phyloP scores from a whole-genome alignment of 1,140 invertebrate species.

The Drosophila pseudoananassae region DNA sequence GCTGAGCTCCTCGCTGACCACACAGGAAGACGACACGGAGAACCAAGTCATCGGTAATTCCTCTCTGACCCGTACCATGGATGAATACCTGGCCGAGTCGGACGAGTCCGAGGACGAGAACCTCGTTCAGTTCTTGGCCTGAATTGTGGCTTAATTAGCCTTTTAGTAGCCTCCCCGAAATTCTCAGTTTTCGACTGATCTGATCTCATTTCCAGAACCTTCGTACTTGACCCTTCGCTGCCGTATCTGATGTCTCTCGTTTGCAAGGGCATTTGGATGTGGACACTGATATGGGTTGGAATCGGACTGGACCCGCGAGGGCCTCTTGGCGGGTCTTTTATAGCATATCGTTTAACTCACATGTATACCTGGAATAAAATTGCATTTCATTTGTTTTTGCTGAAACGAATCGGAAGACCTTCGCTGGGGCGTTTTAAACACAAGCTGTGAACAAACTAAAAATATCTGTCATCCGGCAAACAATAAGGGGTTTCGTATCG shows the following conservation, averaged over 20 bases:
- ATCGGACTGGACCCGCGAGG: slow-evolving; percentile 3
- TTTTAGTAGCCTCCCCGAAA: background rate
- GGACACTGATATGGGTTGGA: background rate
- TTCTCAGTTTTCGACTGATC: background rate
- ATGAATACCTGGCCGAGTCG: slow-evolving; percentile 1
- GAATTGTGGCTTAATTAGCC: background rate
- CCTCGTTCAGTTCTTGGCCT: background rate
- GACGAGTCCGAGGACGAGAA: slow-evolving; percentile 40
- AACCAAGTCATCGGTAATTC: slow-evolving; percentile 39
- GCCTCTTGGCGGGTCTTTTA: slow-evolving; percentile 26
- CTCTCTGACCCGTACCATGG: background rate
- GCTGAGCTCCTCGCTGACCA: background rate
- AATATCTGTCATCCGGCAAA: background rate
- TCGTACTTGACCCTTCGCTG: slow-evolving; percentile 27
- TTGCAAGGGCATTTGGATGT: no score
- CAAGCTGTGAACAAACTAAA: background rate
- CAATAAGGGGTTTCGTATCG: slow-evolving; percentile 17
- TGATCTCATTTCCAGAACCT: slow-evolving; percentile 11
- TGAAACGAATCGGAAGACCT: slow-evolving; percentile 24
- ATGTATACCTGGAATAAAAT: slow-evolving; percentile 42
- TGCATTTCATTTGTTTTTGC: slow-evolving; percentile 62
- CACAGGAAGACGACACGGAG: slow-evolving; percentile 22
- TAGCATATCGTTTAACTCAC: slow-evolving; percentile 7
- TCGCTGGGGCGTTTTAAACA: slow-evolving; percentile 5
- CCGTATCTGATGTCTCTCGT: slow-evolving; percentile 35